Evolutionary conservation across 1,140 invertebrate species (phyloP).

Genomic region (Zaprionus camerounensis): DNA sequence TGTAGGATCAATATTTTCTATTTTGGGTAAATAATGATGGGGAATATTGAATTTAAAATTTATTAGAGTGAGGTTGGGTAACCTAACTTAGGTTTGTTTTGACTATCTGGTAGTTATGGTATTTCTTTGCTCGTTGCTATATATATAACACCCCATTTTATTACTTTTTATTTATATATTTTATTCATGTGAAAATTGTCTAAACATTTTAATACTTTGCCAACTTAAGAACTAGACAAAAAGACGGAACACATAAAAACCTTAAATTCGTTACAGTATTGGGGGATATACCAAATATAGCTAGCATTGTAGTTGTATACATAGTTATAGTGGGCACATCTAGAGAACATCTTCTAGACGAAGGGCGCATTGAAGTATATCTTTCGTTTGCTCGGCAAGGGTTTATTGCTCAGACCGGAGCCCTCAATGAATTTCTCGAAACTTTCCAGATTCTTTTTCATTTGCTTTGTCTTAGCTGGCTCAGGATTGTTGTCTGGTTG

Average conservation of each 20-base stretch:
- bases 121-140: neutral
- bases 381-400: conserved; percentile 77
- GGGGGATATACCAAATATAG: conserved; percentile 16
- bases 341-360: conserved; percentile 56
- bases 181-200: conserved; percentile 60
- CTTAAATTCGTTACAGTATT: conserved; percentile 55
- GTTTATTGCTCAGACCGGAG: conserved; percentile 71
- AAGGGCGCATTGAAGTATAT: conserved; percentile 80
- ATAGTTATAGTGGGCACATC: conserved; percentile 19
- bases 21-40: too few species aligned
- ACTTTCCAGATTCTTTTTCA: conserved; percentile 65
- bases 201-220: conserved; percentile 65
- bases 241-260: conserved; percentile 51
- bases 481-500: conserved; percentile 21
- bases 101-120: neutral
- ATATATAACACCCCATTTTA: neutral
- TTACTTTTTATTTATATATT: conserved; percentile 7
- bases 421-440: conserved; percentile 80
- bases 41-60: too few species aligned
- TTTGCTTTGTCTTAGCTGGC: conserved; percentile 58
- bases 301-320: conserved; percentile 3
- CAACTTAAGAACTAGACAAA: conserved; percentile 61
- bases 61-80: too few species aligned
- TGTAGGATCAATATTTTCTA: too few species aligned
- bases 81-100: neutral